These are phyloP conservation scores for Zelostemma sp. DNA, from an alignment of 1,140 invertebrate genomes.

Conservation along the genomic window DNA sequence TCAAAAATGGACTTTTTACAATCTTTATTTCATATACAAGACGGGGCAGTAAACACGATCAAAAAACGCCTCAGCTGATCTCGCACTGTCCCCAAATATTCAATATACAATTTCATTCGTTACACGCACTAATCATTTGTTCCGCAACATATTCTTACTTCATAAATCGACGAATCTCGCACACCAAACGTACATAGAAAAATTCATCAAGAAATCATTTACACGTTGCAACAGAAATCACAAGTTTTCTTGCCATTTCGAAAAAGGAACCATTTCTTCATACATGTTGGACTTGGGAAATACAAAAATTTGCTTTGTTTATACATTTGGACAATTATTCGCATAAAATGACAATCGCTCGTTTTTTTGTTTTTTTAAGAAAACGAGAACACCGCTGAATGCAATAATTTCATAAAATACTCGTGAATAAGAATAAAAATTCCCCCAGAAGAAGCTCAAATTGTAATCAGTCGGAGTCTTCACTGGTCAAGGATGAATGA, in stretches of 20 bases:
- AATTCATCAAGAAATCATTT: constrained; percentile 53
- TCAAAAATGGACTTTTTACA: constrained; percentile 26
- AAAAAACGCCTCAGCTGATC: neutral
- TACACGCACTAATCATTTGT: constrained; percentile 42
- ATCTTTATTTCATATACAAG: constrained; percentile 46
- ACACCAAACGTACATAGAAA: constrained; percentile 56
- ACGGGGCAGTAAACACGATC: neutral
- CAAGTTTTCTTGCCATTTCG: constrained; percentile 11
- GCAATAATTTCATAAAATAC: no score
- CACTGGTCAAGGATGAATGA: no score
- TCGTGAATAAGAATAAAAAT: no score
- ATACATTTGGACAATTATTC: constrained; percentile 12
- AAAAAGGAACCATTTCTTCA: constrained; percentile 43
- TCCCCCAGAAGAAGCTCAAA: no score
- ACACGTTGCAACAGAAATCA: constrained; percentile 33
- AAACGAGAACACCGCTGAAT: no score
- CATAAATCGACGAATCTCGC: constrained; percentile 35
- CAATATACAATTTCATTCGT: constrained; percentile 38
- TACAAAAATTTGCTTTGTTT: constrained; percentile 8
- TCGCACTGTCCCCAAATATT: constrained; percentile 17
- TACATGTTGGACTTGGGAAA: neutral
- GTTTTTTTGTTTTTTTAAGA: no score
- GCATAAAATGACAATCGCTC: constrained; percentile 13
- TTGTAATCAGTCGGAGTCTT: no score
- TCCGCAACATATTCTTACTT: constrained; percentile 32